Evolutionary conservation across 1,140 invertebrate genomes (phyloP).

Genomic region (Drosophila melanogaster): Release_6_plus_ISO1_MT NT_033777.3:25438001-25438500

Average conservation of each 20-base stretch:
- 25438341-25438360: constrained; percentile 14
- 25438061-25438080: background rate
- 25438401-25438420: background rate
- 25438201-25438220: no score
- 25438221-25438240: background rate
- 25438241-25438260: no score
- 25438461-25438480: constrained; percentile 44
- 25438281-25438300: no score
- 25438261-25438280: no score
- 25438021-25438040: constrained; percentile 32
- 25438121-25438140: background rate
- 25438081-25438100: constrained; percentile 6
- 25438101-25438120: background rate
- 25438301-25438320: no score
- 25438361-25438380: background rate
- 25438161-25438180: background rate
- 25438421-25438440: constrained; percentile 42
- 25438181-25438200: background rate
- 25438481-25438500: constrained; percentile 36
- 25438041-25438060: constrained; percentile 8
- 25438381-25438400: background rate
- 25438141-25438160: background rate
- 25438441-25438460: constrained; percentile 26
- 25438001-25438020: constrained; percentile 34
- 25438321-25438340: background rate